Conservation (phyloP, 30 jellyfish, hydroid and myxozoan species). For the Hydractinia symbiolongicarpus region DNA sequence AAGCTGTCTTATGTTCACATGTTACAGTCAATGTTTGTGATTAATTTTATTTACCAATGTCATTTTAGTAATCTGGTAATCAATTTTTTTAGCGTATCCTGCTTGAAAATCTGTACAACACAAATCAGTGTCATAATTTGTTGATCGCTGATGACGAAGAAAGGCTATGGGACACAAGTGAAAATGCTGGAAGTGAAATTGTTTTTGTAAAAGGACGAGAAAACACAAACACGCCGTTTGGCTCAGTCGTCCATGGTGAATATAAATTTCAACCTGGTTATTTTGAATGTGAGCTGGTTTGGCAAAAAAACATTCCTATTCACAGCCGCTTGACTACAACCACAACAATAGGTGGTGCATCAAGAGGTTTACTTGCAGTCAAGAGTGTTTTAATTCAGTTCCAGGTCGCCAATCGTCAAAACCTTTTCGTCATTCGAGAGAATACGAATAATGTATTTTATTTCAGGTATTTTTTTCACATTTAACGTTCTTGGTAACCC, state of each 20-base stretch:
- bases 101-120: conserved; percentile 69
- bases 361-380: conserved; percentile 72
- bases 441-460: conserved; percentile 25
- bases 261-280: conserved; percentile 78
- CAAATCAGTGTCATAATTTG: conserved; percentile 72
- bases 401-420: conserved; percentile 68
- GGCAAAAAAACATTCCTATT: conserved; percentile 73
- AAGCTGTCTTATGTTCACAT: too few species aligned
- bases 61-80: too few species aligned
- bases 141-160: conserved; percentile 93
- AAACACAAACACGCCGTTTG: conserved; percentile 53
- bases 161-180: conserved; percentile 58
- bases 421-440: conserved; percentile 79
- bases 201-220: conserved; percentile 47
- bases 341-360: conserved; percentile 55
- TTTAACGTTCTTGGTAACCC: background rate
- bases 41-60: too few species aligned
- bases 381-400: conserved; percentile 63
- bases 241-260: conserved; percentile 80
- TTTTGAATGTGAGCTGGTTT: conserved; percentile 82
- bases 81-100: conserved; percentile 53
- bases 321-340: conserved; percentile 74
- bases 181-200: conserved; percentile 25
- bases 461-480: conserved; percentile 3
- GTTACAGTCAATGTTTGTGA: too few species aligned